Conservation (phyloP, 2,888 invertebrate species). For the Metellina segmentata region DNA sequence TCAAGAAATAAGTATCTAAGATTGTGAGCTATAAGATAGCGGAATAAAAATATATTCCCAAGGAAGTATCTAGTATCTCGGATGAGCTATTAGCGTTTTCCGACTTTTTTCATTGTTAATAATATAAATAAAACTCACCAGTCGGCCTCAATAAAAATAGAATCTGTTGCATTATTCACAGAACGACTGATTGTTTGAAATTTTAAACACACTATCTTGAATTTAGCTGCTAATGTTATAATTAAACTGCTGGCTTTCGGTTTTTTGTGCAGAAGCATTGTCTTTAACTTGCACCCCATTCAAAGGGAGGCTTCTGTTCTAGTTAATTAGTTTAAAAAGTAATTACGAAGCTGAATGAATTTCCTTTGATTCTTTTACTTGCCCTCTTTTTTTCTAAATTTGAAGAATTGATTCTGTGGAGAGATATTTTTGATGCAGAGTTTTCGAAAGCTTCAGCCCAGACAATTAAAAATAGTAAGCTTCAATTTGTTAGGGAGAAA, state of each 20-base stretch:
- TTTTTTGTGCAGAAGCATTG: slow-evolving; percentile 8
- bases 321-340: slow-evolving; percentile 66
- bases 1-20: slow-evolving; percentile 21
- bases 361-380: slow-evolving; percentile 37
- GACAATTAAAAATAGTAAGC: slow-evolving; percentile 47
- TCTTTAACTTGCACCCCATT: slow-evolving; percentile 4
- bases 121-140: slow-evolving; percentile 16
- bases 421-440: slow-evolving; percentile 54
- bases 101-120: slow-evolving; percentile 6
- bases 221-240: slow-evolving; percentile 42
- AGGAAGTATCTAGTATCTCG: neutral
- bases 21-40: neutral
- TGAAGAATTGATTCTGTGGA: slow-evolving; percentile 41
- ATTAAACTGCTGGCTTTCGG: slow-evolving; percentile 32
- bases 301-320: slow-evolving; percentile 24
- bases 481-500: slow-evolving; percentile 54
- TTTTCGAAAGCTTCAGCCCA: slow-evolving; percentile 44
- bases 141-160: slow-evolving; percentile 16
- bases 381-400: slow-evolving; percentile 27
- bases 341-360: slow-evolving; percentile 46
- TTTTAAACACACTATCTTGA: slow-evolving; percentile 32
- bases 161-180: slow-evolving; percentile 16
- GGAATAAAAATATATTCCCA: neutral
- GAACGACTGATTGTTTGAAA: slow-evolving; percentile 20
- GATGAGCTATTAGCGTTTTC: slow-evolving; percentile 25